These are phyloP conservation scores for Ornithoptera priamus DNA, from an alignment of 2,888 invertebrate genomes.

Conservation along the genomic window DNA sequence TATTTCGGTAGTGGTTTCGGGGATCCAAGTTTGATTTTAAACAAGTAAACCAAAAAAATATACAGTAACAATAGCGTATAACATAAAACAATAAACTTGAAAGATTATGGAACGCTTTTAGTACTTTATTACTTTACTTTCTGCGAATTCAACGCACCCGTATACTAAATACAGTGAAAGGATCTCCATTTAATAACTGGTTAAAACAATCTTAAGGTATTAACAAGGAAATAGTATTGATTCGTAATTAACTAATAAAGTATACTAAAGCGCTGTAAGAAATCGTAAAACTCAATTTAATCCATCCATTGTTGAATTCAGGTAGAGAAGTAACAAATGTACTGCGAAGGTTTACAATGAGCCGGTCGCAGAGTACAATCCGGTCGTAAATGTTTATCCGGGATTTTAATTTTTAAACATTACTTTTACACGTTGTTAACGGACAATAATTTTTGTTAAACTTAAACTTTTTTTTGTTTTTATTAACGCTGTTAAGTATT, in stretches of 20 bases:
- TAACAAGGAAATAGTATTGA: neutral
- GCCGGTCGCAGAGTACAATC: conserved; percentile 11
- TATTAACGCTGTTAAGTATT: no score
- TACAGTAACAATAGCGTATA: no score
- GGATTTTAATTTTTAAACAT: neutral
- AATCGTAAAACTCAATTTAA: conserved; percentile 23
- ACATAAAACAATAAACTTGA: no score
- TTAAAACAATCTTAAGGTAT: neutral
- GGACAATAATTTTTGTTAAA: neutral
- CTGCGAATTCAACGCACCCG: no score
- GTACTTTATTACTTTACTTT: no score
- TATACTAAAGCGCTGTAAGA: neutral
- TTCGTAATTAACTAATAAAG: conserved; percentile 1
- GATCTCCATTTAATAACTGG: no score
- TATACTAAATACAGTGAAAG: no score
- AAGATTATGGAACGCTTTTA: no score
- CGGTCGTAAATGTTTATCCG: conserved; percentile 1
- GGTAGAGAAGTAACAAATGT: conserved; percentile 27
- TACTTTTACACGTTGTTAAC: neutral
- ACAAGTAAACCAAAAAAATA: no score
- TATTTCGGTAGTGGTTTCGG: no score
- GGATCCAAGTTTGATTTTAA: no score
- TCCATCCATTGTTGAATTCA: conserved; percentile 28
- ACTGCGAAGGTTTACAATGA: conserved; percentile 15
- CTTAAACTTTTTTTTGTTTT: no score